Percentiles rank a stretch among this genome's conserved stretches.
These are phyloP conservation scores for Parnassius orleans DNA, from an alignment of 2,888 invertebrate species.

Conservation along the genomic window DNA sequence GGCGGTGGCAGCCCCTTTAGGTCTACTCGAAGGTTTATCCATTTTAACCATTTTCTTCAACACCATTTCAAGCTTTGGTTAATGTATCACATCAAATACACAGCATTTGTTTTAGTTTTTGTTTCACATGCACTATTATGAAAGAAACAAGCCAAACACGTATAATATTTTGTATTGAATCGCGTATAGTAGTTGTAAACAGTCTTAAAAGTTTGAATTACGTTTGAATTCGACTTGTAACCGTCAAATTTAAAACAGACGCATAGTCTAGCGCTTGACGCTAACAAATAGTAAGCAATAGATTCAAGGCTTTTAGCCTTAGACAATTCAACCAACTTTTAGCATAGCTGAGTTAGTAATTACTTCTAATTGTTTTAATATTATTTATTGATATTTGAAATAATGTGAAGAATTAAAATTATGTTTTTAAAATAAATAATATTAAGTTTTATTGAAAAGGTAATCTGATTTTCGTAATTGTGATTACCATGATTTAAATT, in stretches of 20 bases:
- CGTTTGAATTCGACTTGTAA: constrained; percentile 16
- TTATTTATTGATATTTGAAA: too few species aligned
- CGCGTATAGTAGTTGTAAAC: constrained; percentile 4
- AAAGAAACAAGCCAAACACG: constrained; percentile 8
- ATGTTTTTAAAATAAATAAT: too few species aligned
- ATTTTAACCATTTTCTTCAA: constrained; percentile 49
- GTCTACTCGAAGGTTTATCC: constrained; percentile 42
- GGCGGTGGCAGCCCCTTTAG: constrained; percentile 29
- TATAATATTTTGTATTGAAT: constrained; percentile 1
- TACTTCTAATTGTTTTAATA: too few species aligned
- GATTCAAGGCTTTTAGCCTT: not conserved
- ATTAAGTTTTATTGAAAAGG: too few species aligned
- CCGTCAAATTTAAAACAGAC: constrained; percentile 19
- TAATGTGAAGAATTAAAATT: too few species aligned
- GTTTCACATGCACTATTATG: constrained; percentile 6
- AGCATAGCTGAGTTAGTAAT: not conserved
- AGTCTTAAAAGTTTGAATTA: constrained; percentile 12
- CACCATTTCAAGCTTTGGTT: constrained; percentile 10
- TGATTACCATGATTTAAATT: too few species aligned
- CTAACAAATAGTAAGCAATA: not conserved
- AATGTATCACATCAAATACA: constrained; percentile 14
- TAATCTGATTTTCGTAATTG: too few species aligned
- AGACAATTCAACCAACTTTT: not conserved
- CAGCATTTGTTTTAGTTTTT: not conserved
- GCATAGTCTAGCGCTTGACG: not conserved